Conservation (phyloP, 2,888 invertebrate species). For the Pedicia rivosa region DNA sequence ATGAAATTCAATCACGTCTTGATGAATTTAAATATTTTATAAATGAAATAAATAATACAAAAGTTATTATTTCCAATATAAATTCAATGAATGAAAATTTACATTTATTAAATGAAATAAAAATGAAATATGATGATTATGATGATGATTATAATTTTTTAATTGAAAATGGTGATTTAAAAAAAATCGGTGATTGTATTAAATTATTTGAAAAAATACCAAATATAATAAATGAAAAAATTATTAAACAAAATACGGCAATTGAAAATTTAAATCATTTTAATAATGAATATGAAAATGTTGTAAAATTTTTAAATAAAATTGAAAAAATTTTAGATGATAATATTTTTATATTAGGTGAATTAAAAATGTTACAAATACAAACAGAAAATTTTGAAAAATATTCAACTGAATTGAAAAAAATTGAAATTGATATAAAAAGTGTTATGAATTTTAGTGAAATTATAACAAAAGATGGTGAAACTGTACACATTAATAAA, state of each 20-base stretch:
- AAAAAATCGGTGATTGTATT: conserved; percentile 18
- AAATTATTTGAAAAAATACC: conserved; percentile 24
- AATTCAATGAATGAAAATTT: conserved; percentile 24
- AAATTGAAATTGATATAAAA: conserved; percentile 30
- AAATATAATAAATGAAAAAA: conserved; percentile 23
- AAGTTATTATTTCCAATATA: conserved; percentile 21
- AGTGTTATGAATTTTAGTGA: conserved; percentile 30
- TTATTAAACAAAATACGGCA: conserved; percentile 29
- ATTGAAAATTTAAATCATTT: conserved; percentile 30
- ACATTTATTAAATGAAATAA: conserved; percentile 20
- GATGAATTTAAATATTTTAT: conserved; percentile 28
- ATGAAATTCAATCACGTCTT: no score
- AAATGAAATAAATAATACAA: conserved; percentile 13
- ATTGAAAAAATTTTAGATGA: conserved; percentile 12
- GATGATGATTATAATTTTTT: conserved; percentile 18
- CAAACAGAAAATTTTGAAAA: conserved; percentile 13
- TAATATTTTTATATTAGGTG: conserved; percentile 15
- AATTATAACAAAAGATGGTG: conserved; percentile 26
- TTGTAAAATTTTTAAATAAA: conserved; percentile 13
- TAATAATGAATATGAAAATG: conserved; percentile 24
- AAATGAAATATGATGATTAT: conserved; percentile 20
- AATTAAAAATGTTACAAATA: conserved; percentile 14
- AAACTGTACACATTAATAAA: conserved; percentile 17
- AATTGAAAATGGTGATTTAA: conserved; percentile 14
- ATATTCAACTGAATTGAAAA: conserved; percentile 24